Evolutionary conservation across 2,888 invertebrate species (phyloP), one percentile per base, ranked within the genome.

Genomic region (Agriotes lineatus): DNA sequence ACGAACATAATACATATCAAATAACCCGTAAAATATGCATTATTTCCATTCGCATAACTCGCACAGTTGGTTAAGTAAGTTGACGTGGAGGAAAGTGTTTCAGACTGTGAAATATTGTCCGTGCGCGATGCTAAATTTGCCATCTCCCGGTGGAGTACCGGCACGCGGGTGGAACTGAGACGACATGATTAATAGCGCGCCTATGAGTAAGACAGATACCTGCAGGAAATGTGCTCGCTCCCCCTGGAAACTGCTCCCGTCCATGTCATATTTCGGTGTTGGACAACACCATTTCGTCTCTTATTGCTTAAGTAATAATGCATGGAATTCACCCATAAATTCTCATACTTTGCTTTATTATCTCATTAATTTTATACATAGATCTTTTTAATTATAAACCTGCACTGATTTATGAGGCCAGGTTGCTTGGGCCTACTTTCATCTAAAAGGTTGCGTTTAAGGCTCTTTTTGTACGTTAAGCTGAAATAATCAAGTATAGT

Each of bases 41-140:
- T 62, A 61, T 67, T 70, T 70, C 70, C 63, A 70, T 70, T 63
- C 62, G 67, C 59, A 61, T 69, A 69, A 65, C 69, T 70, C 59
- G 50, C 66, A 67, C 62, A 69, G 67, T 70, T 67, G 67, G 66
- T 62, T 70, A 70, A 70, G 59, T 65, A 54, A 62, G 67, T 69
- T 74, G 74, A 73, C 73, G 71, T 72, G 64, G 68, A 72, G 73
- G 74, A 79, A 79, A 81, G 80, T 81, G 80, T 79, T 80, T 79
- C 75, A 78, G 80, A 80, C 81, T 80, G 79, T 82, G 81, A 82
- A 81, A 82, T 82, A 82, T 82, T 78, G 78, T 78, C 76, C 76
- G 76, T 76, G 75, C 76, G 77, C 76, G 80, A 81, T 80, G 81
- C 75, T 81, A 81, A 82, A 82, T 82, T 82, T 80, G 76, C 77